phyloP scores from a whole-genome alignment of 1,140 invertebrate species.

The Protaetia brevitarsis region DNA sequence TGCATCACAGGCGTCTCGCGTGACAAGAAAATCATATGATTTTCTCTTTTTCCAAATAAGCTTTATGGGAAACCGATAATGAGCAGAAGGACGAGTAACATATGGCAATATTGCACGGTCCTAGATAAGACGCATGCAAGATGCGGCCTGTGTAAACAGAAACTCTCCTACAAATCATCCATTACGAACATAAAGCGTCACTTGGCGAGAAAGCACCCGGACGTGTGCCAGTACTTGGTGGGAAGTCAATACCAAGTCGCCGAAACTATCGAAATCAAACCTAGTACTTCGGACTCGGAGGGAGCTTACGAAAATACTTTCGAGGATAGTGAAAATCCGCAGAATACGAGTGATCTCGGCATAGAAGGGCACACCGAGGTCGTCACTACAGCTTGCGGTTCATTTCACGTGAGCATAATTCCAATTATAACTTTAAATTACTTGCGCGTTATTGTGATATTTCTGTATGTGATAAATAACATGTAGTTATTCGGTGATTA shows the following conservation, averaged over 20 bases:
- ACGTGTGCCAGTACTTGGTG: not conserved
- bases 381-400: not conserved
- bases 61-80: not conserved
- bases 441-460: too few species aligned
- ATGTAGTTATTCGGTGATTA: too few species aligned
- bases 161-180: not conserved
- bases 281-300: not conserved
- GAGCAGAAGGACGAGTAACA: not conserved
- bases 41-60: not conserved
- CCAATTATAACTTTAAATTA: not conserved
- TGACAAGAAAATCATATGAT: slow-evolving; percentile 8
- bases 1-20: not conserved
- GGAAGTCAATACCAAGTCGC: not conserved
- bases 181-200: not conserved
- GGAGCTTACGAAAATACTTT: not conserved
- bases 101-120: not conserved
- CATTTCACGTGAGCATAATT: not conserved
- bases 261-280: slow-evolving; percentile 7
- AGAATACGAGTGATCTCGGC: not conserved
- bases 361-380: not conserved
- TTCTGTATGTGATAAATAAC: too few species aligned
- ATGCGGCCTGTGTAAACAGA: not conserved
- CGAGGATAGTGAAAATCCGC: not conserved
- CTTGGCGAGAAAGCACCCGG: not conserved
- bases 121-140: not conserved